phyloP scores from a whole-genome alignment of 2,888 invertebrate species.

The Caenorhabditis sp. region DNA sequence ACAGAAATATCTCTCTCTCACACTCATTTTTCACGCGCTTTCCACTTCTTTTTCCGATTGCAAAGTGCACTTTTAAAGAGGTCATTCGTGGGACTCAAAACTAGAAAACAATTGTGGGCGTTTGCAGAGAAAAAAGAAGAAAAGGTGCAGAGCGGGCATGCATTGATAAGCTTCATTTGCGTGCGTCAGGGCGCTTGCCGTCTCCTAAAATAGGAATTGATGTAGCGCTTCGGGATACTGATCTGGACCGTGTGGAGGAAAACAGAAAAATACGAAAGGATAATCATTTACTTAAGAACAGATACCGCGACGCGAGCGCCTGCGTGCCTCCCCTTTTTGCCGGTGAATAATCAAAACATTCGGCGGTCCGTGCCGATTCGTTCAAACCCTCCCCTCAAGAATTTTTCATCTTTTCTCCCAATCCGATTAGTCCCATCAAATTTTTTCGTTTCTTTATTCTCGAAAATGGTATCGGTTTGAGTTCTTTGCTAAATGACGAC shows the following conservation, averaged over 20 bases:
- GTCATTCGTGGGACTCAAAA: conserved; percentile 5
- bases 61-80: conserved; percentile 38
- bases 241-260: too few relatives aligned
- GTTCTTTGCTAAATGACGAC: not conserved
- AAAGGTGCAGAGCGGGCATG: not conserved
- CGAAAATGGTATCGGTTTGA: too few relatives aligned
- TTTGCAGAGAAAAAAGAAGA: not conserved
- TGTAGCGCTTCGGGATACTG: not conserved
- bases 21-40: not conserved
- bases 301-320: conserved; percentile 42
- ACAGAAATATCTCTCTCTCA: conserved; percentile 9
- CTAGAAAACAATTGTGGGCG: not conserved
- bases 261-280: conserved; percentile 20
- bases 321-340: conserved; percentile 10
- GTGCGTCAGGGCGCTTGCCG: too few relatives aligned
- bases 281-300: conserved; percentile 27
- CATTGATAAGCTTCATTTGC: conserved; percentile 31
- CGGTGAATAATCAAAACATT: conserved; percentile 30
- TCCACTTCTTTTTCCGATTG: not conserved
- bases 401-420: not conserved
- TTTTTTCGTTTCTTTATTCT: too few relatives aligned
- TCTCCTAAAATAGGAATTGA: conserved; percentile 4
- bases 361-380: conserved; percentile 20
- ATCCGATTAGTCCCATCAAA: too few relatives aligned
- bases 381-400: not conserved